phyloP scores from a whole-genome alignment of 2,888 invertebrate species.

The Folsomia candida region DNA sequence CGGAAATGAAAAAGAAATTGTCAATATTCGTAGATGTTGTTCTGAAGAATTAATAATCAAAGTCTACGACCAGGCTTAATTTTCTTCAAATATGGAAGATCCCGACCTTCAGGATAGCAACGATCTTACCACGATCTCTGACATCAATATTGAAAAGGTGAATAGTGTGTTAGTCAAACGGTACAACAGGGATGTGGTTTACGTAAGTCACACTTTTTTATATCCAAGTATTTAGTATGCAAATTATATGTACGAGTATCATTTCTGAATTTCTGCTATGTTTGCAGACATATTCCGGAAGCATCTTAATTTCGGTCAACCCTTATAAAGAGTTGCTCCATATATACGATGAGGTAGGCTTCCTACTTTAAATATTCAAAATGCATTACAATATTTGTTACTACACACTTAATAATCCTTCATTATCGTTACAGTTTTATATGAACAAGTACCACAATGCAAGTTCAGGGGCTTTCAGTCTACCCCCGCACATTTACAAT shows the following conservation, averaged over 20 bases:
- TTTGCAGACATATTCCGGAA: conserved; percentile 83
- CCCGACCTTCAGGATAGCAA: neutral
- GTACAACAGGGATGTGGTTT: conserved; percentile 79
- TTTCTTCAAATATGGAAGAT: too few relatives aligned
- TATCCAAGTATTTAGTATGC: neutral
- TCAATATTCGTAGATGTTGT: too few relatives aligned
- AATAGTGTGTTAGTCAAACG: conserved; percentile 52
- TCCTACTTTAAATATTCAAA: conserved; percentile 9
- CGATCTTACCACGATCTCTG: neutral
- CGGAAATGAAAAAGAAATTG: too few relatives aligned
- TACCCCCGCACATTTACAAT: conserved; percentile 18
- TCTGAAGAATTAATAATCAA: too few relatives aligned
- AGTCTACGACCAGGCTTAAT: too few relatives aligned
- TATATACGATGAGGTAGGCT: conserved; percentile 79
- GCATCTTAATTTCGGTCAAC: conserved; percentile 88
- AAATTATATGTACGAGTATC: too few relatives aligned
- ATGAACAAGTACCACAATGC: conserved; percentile 12
- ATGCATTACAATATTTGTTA: neutral
- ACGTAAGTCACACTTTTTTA: conserved; percentile 67
- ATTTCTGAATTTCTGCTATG: too few relatives aligned
- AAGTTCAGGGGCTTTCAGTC: neutral
- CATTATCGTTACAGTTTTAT: neutral
- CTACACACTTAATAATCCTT: too few relatives aligned
- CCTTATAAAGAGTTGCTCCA: conserved; percentile 83
- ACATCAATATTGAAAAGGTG: neutral